Conservation (phyloP, 2,888 invertebrate genomes). For the Volucella zonaria region DNA sequence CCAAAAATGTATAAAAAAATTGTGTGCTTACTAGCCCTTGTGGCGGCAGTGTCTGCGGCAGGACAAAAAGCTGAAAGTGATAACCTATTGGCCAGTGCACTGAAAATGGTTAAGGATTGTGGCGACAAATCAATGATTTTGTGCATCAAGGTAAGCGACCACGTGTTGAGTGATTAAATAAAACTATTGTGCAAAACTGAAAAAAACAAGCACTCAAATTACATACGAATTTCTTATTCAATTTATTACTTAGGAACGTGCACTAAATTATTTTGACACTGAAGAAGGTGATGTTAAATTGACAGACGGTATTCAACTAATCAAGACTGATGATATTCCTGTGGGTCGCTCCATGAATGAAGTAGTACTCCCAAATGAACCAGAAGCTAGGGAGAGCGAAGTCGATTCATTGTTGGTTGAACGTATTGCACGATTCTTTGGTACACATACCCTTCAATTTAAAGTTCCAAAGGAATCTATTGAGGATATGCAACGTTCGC, state of each 20-base stretch:
- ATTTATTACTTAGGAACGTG: slow-evolving; percentile 85
- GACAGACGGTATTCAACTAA: slow-evolving; percentile 85
- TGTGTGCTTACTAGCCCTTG: slow-evolving; percentile 82
- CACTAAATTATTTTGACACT: slow-evolving; percentile 87
- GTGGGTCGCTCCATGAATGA: slow-evolving; percentile 85
- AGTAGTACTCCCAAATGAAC: slow-evolving; percentile 88
- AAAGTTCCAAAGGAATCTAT: slow-evolving; percentile 90
- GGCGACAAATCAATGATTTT: slow-evolving; percentile 87
- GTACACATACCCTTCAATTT: slow-evolving; percentile 91
- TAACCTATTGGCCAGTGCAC: slow-evolving; percentile 85
- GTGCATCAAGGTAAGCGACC: slow-evolving; percentile 87
- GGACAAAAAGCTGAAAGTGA: slow-evolving; percentile 83
- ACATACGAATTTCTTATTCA: slow-evolving; percentile 23
- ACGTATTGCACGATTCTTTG: slow-evolving; percentile 89
- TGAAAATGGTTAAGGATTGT: slow-evolving; percentile 88
- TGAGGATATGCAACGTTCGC: slow-evolving; percentile 89
- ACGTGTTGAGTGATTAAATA: slow-evolving; percentile 14
- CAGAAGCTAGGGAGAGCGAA: slow-evolving; percentile 88
- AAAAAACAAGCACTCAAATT: background rate
- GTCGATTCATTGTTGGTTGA: slow-evolving; percentile 89
- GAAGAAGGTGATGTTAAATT: slow-evolving; percentile 85
- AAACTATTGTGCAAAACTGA: background rate
- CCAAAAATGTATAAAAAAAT: slow-evolving; percentile 83
- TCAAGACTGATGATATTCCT: slow-evolving; percentile 84
- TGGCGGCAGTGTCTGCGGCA: slow-evolving; percentile 83